Evolutionary conservation across 2,113 vertebrate genomes (phyloP).

Genomic region (Lampris incognitus): DNA sequence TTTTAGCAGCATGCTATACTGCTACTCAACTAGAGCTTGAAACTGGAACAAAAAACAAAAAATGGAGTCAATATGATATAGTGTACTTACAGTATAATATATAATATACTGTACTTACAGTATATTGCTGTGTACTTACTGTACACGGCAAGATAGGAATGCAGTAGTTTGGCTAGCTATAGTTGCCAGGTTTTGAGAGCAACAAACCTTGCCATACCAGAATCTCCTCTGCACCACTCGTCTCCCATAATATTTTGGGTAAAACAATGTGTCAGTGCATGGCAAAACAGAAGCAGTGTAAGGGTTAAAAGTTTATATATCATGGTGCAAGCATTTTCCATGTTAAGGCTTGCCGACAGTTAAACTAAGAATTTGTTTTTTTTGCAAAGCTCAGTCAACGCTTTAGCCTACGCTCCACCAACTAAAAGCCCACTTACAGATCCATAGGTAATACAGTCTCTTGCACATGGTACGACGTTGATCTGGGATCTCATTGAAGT

Average conservation of each 20-base stretch:
- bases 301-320: neutral
- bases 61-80: too few relatives aligned
- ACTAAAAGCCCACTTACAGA: slow-evolving; percentile 85
- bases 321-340: neutral
- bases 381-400: too few relatives aligned
- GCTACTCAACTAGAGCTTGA: neutral
- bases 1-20: neutral
- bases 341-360: neutral
- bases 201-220: slow-evolving; percentile 22
- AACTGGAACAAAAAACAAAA: neutral
- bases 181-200: slow-evolving; percentile 9
- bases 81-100: too few relatives aligned
- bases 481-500: slow-evolving; percentile 96
- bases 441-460: slow-evolving; percentile 97
- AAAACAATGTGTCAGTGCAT: slow-evolving; percentile 55
- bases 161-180: neutral
- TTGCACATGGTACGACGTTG: slow-evolving; percentile 91
- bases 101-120: too few relatives aligned
- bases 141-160: neutral
- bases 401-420: neutral
- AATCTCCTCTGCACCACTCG: neutral
- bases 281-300: neutral
- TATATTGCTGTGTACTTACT: too few relatives aligned
- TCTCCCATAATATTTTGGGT: slow-evolving; percentile 67
- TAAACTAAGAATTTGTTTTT: neutral